Base-by-base conservation (phyloP, 53 echinoderm and acorn worm genomes). In the Luidia sarsii region DNA sequence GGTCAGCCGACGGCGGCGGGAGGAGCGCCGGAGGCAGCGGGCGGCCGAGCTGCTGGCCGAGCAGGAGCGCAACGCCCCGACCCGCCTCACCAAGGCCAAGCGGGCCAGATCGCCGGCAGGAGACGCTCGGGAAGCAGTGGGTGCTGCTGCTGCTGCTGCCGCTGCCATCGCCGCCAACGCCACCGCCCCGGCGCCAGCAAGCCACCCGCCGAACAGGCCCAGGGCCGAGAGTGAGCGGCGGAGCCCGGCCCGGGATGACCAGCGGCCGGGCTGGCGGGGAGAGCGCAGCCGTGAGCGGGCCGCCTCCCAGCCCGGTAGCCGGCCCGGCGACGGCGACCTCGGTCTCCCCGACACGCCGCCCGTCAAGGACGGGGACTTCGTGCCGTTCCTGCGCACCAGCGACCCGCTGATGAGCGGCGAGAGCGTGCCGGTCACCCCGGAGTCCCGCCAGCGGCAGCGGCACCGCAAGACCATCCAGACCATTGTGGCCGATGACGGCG, bases 381-480 rank as follows among this genome's bases (percentile, higher is more conserved):
- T 90, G 19, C 96, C 96, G 21, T 95, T 96, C 57, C 34, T 93
- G 74, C 90, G 96, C 37, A 87, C 85, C 23, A 90, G 90, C 37
- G 95, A 87, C 34, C 83, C 80, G 14, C 68, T 86, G 50, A 79
- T 94, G 55, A 70, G 68, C 51, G 85, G 75, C n/a, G 85, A 70
- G 19, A 93, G 83, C 41, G 65, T 90, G 3, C 84, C 90, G 4
- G 82, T 74, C 28, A 92, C 87, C 19, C 95, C 95, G 34, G 69
- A 39, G 1, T 45, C 65, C 2, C 61, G 53, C 6, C 64, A 81
- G 24, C 52, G 34, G 39, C 75, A 83, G 57, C 28, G 71, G 32
- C 65, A 68, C 0, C 32, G 67, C 50, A 50, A 59, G 34, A 56
- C 45, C 23, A 18, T 80, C 1, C 48, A 70, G 27, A 87, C 71